Percentiles rank a stretch among this genome's conserved stretches.
These are phyloP conservation scores for Sesia apiformis DNA, from an alignment of 2,888 invertebrate genomes.

Conservation along the genomic window DNA sequence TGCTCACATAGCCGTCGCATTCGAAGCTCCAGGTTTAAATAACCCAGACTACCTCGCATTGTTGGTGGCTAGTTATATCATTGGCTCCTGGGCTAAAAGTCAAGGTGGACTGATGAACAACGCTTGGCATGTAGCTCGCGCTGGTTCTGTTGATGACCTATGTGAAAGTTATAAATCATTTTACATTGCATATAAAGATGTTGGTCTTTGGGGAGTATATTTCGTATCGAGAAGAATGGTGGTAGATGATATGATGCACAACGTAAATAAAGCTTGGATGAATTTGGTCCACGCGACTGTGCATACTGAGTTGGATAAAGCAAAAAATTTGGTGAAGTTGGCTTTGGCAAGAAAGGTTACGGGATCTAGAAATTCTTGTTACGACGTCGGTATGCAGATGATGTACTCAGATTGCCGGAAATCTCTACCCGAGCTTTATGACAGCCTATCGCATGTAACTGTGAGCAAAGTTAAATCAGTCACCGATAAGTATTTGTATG, in stretches of 20 bases:
- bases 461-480: slow-evolving; percentile 11
- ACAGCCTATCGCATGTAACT: slow-evolving; percentile 1
- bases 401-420: slow-evolving; percentile 30
- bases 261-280: slow-evolving; percentile 53
- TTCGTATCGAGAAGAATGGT: slow-evolving; percentile 35
- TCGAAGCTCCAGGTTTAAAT: slow-evolving; percentile 55
- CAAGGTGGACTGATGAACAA: slow-evolving; percentile 34
- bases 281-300: slow-evolving; percentile 34
- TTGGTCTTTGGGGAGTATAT: slow-evolving; percentile 66
- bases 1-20: slow-evolving; percentile 52
- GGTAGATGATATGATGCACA: slow-evolving; percentile 43
- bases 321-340: slow-evolving; percentile 33
- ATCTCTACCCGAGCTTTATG: slow-evolving; percentile 13
- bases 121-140: slow-evolving; percentile 32
- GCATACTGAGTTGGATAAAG: slow-evolving; percentile 35
- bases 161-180: slow-evolving; percentile 57
- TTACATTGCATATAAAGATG: slow-evolving; percentile 48
- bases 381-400: slow-evolving; percentile 45
- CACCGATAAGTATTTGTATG: slow-evolving; percentile 40
- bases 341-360: slow-evolving; percentile 27
- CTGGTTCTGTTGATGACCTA: slow-evolving; percentile 27
- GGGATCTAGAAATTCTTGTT: slow-evolving; percentile 33
- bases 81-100: slow-evolving; percentile 52
- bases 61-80: slow-evolving; percentile 37
- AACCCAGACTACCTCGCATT: slow-evolving; percentile 40